Conservation (phyloP, 2,888 invertebrate genomes). For the Sepioteuthis lessoniana region DNA sequence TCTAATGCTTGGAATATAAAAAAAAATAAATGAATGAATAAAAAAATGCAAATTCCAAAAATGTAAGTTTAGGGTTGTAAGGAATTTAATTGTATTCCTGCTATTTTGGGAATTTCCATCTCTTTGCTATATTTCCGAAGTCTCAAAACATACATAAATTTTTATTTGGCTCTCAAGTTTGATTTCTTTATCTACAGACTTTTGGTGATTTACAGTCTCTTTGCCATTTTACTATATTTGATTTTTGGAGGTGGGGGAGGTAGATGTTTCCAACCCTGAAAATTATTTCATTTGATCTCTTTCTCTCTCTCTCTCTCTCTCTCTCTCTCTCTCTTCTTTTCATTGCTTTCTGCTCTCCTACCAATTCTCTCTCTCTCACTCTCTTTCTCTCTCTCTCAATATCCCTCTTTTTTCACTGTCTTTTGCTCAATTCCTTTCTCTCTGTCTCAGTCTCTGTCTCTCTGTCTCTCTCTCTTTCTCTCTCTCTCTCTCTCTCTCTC, state of each 20-base stretch:
- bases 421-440: too few species aligned
- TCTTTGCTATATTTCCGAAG: slow-evolving; percentile 33
- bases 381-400: not conserved
- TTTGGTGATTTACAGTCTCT: too few species aligned
- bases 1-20: not conserved
- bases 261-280: too few species aligned
- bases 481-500: not conserved
- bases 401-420: too few species aligned
- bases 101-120: not conserved
- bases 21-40: too few species aligned
- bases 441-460: too few species aligned
- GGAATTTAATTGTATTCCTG: not conserved
- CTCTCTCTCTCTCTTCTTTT: not conserved
- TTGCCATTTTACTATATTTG: too few species aligned
- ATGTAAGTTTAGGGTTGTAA: not conserved
- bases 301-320: not conserved
- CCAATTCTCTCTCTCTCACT: not conserved
- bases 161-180: not conserved
- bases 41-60: not conserved
- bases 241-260: not conserved
- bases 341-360: too few species aligned
- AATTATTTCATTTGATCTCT: not conserved
- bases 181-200: too few species aligned
- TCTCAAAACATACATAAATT: slow-evolving; percentile 33
- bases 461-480: not conserved